These are phyloP conservation scores for Rhopalosiphum nymphaeae DNA, from an alignment of 2,888 invertebrate species.

Conservation along the genomic window DNA sequence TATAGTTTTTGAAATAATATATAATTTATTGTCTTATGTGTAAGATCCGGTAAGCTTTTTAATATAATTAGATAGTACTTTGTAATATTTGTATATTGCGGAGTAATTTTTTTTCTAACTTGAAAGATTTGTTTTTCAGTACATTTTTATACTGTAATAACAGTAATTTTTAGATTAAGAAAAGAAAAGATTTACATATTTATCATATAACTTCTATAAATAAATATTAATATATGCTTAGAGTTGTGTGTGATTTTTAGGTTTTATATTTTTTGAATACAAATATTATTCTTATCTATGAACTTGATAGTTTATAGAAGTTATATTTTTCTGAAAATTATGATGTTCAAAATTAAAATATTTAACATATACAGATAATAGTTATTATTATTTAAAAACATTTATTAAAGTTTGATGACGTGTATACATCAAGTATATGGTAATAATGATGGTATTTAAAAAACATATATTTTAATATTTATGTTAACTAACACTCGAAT, in stretches of 20 bases:
- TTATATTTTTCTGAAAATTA: not conserved
- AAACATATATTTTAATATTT: not conserved
- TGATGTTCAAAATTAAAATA: not conserved
- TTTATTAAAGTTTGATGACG: not conserved
- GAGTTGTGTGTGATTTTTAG: not conserved
- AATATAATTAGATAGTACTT: not conserved
- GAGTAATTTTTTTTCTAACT: not conserved
- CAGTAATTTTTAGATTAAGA: not conserved
- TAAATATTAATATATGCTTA: not conserved
- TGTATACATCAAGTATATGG: not conserved
- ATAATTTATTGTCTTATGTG: not conserved
- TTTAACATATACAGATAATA: not conserved
- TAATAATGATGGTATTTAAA: not conserved
- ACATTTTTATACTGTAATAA: not conserved
- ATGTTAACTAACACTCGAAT: not conserved
- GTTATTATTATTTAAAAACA: not conserved
- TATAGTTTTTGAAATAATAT: not conserved
- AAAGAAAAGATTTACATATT: not conserved
- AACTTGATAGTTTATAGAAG: too few relatives aligned
- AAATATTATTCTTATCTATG: too few relatives aligned
- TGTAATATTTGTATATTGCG: not conserved
- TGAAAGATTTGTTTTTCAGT: not conserved
- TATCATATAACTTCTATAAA: not conserved
- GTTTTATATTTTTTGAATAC: not conserved
- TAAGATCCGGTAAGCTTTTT: not conserved